These are phyloP conservation scores for Panulirus ornatus DNA, from an alignment of 1,140 invertebrate species.

Conservation along the genomic window DNA sequence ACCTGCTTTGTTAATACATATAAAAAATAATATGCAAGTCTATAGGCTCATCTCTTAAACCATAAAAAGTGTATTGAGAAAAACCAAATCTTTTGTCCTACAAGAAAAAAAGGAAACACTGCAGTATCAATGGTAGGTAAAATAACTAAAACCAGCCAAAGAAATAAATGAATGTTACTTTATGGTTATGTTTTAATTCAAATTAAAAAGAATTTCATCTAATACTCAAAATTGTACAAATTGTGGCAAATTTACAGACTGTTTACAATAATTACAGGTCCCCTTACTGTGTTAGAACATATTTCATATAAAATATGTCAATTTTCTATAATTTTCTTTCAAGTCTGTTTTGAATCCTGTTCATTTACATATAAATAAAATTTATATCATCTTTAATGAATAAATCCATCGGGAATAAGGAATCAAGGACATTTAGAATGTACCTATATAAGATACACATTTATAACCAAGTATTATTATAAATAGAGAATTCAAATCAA, in stretches of 20 bases:
- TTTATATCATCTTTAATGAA: too few species aligned
- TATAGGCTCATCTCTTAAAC: conserved; percentile 14
- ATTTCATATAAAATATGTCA: conserved; percentile 34
- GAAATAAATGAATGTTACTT: too few species aligned
- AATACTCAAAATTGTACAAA: not conserved
- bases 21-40: conserved; percentile 43
- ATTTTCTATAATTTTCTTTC: not conserved
- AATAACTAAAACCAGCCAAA: not conserved
- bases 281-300: not conserved
- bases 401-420: not conserved
- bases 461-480: not conserved
- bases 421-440: not conserved
- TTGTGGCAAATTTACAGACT: not conserved
- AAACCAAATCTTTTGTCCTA: not conserved
- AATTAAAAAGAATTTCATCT: not conserved
- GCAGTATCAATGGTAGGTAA: not conserved
- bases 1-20: conserved; percentile 59
- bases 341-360: not conserved
- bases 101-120: not conserved
- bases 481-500: not conserved
- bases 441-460: not conserved
- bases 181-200: too few species aligned
- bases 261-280: not conserved
- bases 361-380: not conserved
- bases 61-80: not conserved